A percentile compares a stretch with the other conserved stretches of the same genome.
phyloP scores from a whole-genome alignment of 2,113 vertebrate species.

The Platichthys stellatus region DNA sequence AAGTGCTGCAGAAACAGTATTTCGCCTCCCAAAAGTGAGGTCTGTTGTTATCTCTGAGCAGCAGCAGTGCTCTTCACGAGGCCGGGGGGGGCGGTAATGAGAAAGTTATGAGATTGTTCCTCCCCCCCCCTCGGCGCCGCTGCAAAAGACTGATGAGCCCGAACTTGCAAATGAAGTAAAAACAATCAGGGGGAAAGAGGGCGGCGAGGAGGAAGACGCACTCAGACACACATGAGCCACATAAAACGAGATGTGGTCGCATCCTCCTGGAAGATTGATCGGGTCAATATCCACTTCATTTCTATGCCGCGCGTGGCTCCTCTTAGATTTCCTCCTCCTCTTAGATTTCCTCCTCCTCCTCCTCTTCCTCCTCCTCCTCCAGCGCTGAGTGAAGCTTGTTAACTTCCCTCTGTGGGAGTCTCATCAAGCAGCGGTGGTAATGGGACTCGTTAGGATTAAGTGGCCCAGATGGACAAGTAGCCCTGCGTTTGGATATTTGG shows the following conservation, averaged over 20 bases:
- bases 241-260: slow-evolving; percentile 57
- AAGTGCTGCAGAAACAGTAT: slow-evolving; percentile 48
- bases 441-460: no score
- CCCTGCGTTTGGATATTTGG: no score
- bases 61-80: slow-evolving; percentile 50
- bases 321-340: slow-evolving; percentile 9
- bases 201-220: slow-evolving; percentile 25
- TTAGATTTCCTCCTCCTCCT: no score
- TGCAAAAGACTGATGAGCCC: slow-evolving; percentile 75
- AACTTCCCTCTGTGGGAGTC: not conserved
- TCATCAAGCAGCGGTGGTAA: not conserved
- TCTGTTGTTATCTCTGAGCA: slow-evolving; percentile 41
- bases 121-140: not conserved
- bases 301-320: slow-evolving; percentile 36
- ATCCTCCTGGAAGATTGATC: slow-evolving; percentile 72
- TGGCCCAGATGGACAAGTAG: no score
- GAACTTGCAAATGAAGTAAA: slow-evolving; percentile 80
- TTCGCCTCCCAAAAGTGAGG: slow-evolving; percentile 64
- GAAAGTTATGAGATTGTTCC: slow-evolving; percentile 80
- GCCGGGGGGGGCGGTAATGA: slow-evolving; percentile 76
- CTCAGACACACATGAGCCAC: slow-evolving; percentile 5
- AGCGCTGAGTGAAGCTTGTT: slow-evolving; percentile 1
- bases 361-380: not conserved
- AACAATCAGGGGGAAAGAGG: slow-evolving; percentile 45
- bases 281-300: slow-evolving; percentile 71